Conservation (phyloP, 2,888 invertebrate genomes). For the Ctenicera cuprea region DNA sequence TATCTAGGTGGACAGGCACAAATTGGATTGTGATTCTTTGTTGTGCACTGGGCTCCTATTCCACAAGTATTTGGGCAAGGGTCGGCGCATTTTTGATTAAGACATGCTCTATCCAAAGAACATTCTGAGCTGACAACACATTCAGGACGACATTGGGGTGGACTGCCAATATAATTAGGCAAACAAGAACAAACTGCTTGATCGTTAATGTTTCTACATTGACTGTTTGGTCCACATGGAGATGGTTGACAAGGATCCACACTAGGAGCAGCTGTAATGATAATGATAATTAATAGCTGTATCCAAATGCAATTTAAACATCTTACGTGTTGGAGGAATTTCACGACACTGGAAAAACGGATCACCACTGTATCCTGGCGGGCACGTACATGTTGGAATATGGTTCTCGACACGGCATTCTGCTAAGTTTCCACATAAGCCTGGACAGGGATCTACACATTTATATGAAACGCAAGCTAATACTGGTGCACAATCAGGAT, state of each 20-base stretch:
- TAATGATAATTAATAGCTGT: background rate
- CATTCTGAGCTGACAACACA: slow-evolving; percentile 93
- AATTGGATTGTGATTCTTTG: slow-evolving; percentile 90
- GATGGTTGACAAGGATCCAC: slow-evolving; percentile 87
- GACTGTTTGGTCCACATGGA: slow-evolving; percentile 92
- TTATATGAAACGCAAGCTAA: slow-evolving; percentile 88
- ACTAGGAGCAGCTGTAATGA: slow-evolving; percentile 70
- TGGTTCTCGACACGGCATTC: slow-evolving; percentile 87
- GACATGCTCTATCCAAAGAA: slow-evolving; percentile 86
- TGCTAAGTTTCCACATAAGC: slow-evolving; percentile 88
- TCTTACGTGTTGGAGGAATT: slow-evolving; percentile 69
- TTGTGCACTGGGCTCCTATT: slow-evolving; percentile 87
- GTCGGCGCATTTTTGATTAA: slow-evolving; percentile 90
- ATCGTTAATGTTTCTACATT: slow-evolving; percentile 85
- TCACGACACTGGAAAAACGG: slow-evolving; percentile 86
- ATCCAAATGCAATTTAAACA: slow-evolving; percentile 43
- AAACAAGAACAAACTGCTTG: slow-evolving; percentile 92
- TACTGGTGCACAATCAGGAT: slow-evolving; percentile 83
- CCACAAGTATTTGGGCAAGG: slow-evolving; percentile 93
- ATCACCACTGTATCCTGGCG: slow-evolving; percentile 85
- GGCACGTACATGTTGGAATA: slow-evolving; percentile 86
- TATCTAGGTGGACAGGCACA: slow-evolving; percentile 90
- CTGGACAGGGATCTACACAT: slow-evolving; percentile 90
- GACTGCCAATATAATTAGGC: slow-evolving; percentile 85
- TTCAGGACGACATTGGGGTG: slow-evolving; percentile 88